Evolutionary conservation across 2,797 vertebrate genomes (phyloP).

Genomic region (Hoplostethus atlanticus): DNA sequence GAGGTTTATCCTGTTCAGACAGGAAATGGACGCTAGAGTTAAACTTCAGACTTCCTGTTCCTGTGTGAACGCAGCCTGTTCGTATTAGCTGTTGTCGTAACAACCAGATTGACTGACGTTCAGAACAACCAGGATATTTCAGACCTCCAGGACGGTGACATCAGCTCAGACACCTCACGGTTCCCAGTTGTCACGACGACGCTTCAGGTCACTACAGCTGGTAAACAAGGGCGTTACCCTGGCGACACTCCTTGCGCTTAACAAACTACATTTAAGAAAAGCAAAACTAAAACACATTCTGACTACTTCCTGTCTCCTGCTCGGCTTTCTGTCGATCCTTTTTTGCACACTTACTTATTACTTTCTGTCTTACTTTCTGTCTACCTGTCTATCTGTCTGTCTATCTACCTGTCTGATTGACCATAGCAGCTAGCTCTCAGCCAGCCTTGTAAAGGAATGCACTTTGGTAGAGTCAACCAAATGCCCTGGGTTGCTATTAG

Average conservation of each 20-base stretch:
- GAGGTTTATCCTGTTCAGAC: no score
- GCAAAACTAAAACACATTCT: conserved; percentile 18
- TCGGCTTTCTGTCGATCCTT: not conserved
- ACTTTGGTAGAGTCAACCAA: conserved; percentile 98
- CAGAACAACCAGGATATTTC: no score
- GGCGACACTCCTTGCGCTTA: no score
- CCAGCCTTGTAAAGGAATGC: conserved; percentile 94
- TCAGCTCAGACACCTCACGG: not conserved
- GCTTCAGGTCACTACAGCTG: no score
- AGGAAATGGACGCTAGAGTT: not conserved
- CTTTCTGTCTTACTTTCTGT: conserved; percentile 6
- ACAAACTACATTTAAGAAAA: not conserved
- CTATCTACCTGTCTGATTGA: not conserved
- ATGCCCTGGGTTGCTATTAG: conserved; percentile 91
- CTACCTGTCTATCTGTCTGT: conserved; percentile 12
- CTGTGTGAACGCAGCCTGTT: conserved; percentile 20
- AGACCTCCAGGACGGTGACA: not conserved
- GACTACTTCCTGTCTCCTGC: conserved; percentile 1
- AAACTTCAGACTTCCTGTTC: conserved; percentile 33
- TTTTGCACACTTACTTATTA: conserved; percentile 9
- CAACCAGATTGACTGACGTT: not conserved
- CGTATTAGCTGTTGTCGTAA: not conserved
- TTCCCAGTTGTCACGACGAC: no score
- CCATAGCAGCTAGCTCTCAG: conserved; percentile 51
- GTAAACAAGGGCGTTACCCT: no score